Evolutionary conservation across 1,140 invertebrate species (phyloP).

Genomic region (Atopsyche davidsoni): DNA sequence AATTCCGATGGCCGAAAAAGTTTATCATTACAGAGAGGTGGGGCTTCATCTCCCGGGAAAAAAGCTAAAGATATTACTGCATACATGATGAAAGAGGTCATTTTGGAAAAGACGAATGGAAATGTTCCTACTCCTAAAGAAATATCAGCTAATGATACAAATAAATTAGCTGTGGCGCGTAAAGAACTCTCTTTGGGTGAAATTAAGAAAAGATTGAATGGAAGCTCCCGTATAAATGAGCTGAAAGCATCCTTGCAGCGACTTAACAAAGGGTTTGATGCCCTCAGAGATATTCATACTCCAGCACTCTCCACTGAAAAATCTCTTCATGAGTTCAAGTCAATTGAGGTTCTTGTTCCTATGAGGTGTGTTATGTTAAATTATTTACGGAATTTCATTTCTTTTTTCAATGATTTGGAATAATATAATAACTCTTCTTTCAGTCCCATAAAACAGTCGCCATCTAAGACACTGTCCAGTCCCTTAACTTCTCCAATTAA

Average conservation of each 20-base stretch:
- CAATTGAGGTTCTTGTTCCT: conserved; percentile 66
- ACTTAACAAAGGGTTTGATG: conserved; percentile 50
- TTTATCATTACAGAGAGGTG: conserved; percentile 40
- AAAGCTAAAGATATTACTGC: conserved; percentile 23
- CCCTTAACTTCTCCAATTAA: conserved; percentile 32
- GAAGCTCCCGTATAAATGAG: conserved; percentile 60
- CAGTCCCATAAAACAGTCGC: conserved; percentile 54
- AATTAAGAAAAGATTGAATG: conserved; percentile 57
- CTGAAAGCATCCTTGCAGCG: conserved; percentile 56
- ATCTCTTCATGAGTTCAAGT: conserved; percentile 62
- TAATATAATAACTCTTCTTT: conserved; percentile 29
- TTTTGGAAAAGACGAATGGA: background rate
- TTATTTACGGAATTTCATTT: no score
- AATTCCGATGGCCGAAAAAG: conserved; percentile 27
- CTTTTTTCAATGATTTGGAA: no score
- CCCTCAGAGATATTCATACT: conserved; percentile 36
- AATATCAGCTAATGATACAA: conserved; percentile 34
- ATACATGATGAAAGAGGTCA: conserved; percentile 13
- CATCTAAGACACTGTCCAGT: conserved; percentile 37
- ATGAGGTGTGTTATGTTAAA: conserved; percentile 51
- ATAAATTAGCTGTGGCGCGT: conserved; percentile 29
- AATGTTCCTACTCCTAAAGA: conserved; percentile 34
- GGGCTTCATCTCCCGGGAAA: conserved; percentile 38
- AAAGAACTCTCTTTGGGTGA: conserved; percentile 58
- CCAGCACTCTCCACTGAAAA: conserved; percentile 35